Evolutionary conservation across 1,140 invertebrate genomes (phyloP), one percentile per base, ranked within the genome.

Genomic region (Macrotrachela quadricornifera): DNA sequence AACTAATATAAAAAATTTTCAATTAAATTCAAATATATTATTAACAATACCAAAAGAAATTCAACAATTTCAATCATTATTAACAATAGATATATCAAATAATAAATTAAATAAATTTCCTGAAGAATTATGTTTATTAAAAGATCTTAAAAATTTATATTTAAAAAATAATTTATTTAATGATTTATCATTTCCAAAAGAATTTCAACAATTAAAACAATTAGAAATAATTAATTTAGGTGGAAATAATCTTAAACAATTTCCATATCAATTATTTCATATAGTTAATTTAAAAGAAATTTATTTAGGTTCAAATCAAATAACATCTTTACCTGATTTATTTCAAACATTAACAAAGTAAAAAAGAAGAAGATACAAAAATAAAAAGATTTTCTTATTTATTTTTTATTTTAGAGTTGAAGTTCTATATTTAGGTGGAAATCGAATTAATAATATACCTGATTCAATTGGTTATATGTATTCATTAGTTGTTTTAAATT

Each of bases 211-310:
- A 14, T 66, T 74, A 15, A 62, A 64, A 15, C 70, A 64, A 6
- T 67, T 95, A 0, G 77, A 79, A 62, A 83, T 87, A 64, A 62
- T 95, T 1, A 92, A 94, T 72, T 71, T 95, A n/a, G 87, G 84
- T 69, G 88, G 88, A 14, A 96, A 96, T 72, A 67, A 76, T 39
- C 71, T 95, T 36, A 79, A 75, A 14, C 73, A 76, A 30, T 82
- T 96, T 63, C 90, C 88, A 6, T 77, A 79, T 58, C 84, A 88
- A 70, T 69, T 94, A 47, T 75, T 87, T 30, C 79, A 88, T 56
- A 66, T 92, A 50, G 61, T 65, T 8, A 75, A 74, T 15, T 71
- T 94, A 10, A 80, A 77, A 67, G 83, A 81, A 62, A 73, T 96
- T 9, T 90, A 91, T 68, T 68, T 95, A 43, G 88, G 88, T 30